Evolutionary conservation across 2,888 invertebrate species (phyloP).

Genomic region (Orthosia cruda): DNA sequence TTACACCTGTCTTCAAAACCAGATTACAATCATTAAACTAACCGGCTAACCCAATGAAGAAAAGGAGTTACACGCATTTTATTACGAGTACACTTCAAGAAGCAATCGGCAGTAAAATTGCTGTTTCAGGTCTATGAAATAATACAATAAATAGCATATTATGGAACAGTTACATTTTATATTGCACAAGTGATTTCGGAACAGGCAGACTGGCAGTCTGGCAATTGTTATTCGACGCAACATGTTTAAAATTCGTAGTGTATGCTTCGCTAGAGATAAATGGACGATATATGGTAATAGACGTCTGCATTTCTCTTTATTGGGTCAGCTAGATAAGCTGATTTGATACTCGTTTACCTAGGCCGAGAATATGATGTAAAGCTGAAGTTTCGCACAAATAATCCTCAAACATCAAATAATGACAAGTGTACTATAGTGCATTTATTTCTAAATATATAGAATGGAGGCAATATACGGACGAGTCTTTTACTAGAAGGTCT

Average conservation of each 20-base stretch:
- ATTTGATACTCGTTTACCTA: slow-evolving; percentile 13
- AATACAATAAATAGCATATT: slow-evolving; percentile 56
- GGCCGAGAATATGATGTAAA: not conserved
- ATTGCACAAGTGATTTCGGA: slow-evolving; percentile 62
- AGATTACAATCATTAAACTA: slow-evolving; percentile 5
- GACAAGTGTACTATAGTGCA: not conserved
- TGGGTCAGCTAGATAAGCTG: slow-evolving; percentile 18
- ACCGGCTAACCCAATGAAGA: slow-evolving; percentile 21
- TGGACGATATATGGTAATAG: slow-evolving; percentile 45
- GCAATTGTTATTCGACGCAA: slow-evolving; percentile 45
- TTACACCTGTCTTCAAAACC: slow-evolving; percentile 14
- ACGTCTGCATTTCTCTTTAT: slow-evolving; percentile 46
- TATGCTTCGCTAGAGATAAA: slow-evolving; percentile 57
- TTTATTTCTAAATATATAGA: not conserved
- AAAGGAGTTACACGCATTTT: slow-evolving; percentile 18
- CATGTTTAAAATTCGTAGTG: slow-evolving; percentile 51
- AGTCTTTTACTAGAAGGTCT: not conserved
- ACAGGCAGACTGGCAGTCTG: slow-evolving; percentile 19
- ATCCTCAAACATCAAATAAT: not conserved
- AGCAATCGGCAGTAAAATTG: slow-evolving; percentile 38
- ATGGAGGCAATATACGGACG: no score
- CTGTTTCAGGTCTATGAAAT: slow-evolving; percentile 58
- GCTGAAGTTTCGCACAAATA: not conserved
- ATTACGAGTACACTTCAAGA: slow-evolving; percentile 31
- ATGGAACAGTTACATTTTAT: slow-evolving; percentile 52